Base-by-base conservation (phyloP, 30 jellyfish, hydroid and myxozoan species). In the Chironex yamaguchii region DNA sequence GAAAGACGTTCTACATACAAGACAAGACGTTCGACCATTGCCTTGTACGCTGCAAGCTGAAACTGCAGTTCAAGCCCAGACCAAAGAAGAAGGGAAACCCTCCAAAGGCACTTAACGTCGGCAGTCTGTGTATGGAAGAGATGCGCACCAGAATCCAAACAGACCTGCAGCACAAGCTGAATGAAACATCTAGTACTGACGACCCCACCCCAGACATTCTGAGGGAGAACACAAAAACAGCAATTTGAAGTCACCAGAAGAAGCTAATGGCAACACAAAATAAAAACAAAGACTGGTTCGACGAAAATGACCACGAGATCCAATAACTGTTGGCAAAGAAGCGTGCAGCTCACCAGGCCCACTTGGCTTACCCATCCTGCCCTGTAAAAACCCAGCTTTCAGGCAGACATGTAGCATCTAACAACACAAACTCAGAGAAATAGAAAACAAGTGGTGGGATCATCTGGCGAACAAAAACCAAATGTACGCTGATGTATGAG, bases 221-320 rank as follows among this genome's bases (percentile, higher is more conserved):
- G n/a, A n/a, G n/a, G n/a, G n/a, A n/a, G n/a, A n/a, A n/a, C n/a
- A n/a, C n/a, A n/a, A n/a, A n/a, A n/a, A n/a, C n/a, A n/a, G n/a
- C n/a, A n/a, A n/a, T n/a, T n/a, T n/a, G n/a, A n/a, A n/a, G 62
- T 12, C 62, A 48, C 14, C 62, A 48, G n/a, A 12, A 63, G 31
- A 21, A 26, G 21, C 52, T 12, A 13, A 29, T 42, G 4, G 11
- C 31, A 3, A 4, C 52, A 9, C 28, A 42, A 1, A 63, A 3
- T 1, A 63, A 25, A 50, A 9, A 63, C 76, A 63, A 22, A 63
- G 76, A 63, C 76, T 63, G 76, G 76, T 63, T 63, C 14, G 35
- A 63, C 4, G 76, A 63, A 22, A 63, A 22, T 50, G 14, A 63
- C 52, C 20, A 3, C 2, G 14, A 63, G 76, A 63, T 63, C 2